Conservation (phyloP, 2,113 vertebrate species). For the Numida meleagris region DNA sequence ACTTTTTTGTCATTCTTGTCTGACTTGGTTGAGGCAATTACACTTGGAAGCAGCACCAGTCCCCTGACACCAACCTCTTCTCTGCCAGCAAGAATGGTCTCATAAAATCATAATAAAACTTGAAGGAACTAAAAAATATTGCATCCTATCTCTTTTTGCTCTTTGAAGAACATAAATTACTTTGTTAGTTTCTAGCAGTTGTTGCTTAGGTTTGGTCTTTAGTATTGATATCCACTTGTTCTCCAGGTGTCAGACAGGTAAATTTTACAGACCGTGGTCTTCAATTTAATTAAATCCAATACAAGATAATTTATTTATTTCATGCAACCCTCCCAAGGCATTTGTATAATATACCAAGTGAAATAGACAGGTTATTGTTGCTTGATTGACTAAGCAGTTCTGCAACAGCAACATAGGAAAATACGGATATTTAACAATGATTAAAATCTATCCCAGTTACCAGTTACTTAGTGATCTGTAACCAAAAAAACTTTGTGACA, state of each 20-base stretch:
- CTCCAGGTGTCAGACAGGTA: conserved; percentile 62
- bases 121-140: conserved; percentile 38
- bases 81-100: conserved; percentile 36
- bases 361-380: conserved; percentile 65
- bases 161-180: conserved; percentile 52
- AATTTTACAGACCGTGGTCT: conserved; percentile 65
- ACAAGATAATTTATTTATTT: conserved; percentile 70
- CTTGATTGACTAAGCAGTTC: conserved; percentile 71
- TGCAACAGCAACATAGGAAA: conserved; percentile 38
- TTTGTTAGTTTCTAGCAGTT: conserved; percentile 54
- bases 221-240: conserved; percentile 23
- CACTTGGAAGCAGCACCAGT: conserved; percentile 59
- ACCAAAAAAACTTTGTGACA: conserved; percentile 29
- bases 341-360: conserved; percentile 64
- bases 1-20: conserved; percentile 75
- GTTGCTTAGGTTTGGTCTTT: conserved; percentile 57
- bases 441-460: conserved; percentile 44
- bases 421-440: conserved; percentile 45
- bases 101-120: conserved; percentile 48
- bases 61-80: conserved; percentile 62
- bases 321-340: conserved; percentile 50
- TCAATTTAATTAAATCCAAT: conserved; percentile 68
- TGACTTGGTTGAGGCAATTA: conserved; percentile 60
- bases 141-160: background rate
- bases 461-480: conserved; percentile 35